Conservation (phyloP, 2,888 invertebrate species). For the Leptopterna dolabrata region DNA sequence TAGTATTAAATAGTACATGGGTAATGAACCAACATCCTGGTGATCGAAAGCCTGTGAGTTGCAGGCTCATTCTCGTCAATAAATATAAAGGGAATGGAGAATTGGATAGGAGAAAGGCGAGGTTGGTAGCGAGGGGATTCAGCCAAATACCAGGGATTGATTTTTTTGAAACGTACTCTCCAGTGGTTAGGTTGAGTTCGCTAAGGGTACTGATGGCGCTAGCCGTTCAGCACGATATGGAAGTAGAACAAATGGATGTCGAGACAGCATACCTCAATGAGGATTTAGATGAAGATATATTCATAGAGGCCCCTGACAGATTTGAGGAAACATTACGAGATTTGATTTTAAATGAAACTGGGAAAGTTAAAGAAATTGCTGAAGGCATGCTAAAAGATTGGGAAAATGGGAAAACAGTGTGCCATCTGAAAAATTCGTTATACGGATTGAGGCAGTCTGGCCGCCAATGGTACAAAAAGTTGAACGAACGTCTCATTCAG, state of each 20-base stretch:
- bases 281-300: background rate
- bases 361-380: background rate
- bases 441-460: slow-evolving; percentile 60
- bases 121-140: background rate
- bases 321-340: background rate
- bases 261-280: background rate
- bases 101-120: background rate
- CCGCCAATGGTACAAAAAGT: slow-evolving; percentile 53
- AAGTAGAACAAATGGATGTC: slow-evolving; percentile 4
- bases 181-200: background rate
- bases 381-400: background rate
- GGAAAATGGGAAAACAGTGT: slow-evolving; percentile 28
- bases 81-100: background rate
- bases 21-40: background rate
- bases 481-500: background rate
- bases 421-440: slow-evolving; percentile 57
- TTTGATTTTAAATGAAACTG: background rate
- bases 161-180: background rate
- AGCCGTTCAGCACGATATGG: background rate
- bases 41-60: background rate
- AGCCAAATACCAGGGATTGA: background rate
- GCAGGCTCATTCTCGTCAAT: background rate
- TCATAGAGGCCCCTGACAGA: background rate
- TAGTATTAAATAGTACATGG: background rate
- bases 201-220: background rate